A percentile compares a stretch with the other conserved stretches of the same genome.
phyloP scores from a whole-genome alignment of 2,888 invertebrate species.

The Noctua fimbriata region DNA sequence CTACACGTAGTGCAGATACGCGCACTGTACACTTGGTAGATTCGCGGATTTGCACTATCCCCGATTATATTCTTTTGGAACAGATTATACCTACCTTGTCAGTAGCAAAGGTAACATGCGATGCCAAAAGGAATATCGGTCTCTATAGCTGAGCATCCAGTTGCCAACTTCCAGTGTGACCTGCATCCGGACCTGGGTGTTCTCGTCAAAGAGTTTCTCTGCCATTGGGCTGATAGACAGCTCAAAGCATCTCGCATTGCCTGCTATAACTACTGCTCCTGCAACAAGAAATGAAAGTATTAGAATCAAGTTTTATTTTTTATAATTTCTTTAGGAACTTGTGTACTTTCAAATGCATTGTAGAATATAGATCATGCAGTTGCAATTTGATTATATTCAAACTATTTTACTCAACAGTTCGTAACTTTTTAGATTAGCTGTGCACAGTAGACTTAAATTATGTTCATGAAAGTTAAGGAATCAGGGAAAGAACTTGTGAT shows the following conservation, averaged over 20 bases:
- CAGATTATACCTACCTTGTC: slow-evolving; percentile 91
- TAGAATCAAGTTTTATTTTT: not conserved
- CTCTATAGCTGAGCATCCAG: slow-evolving; percentile 94
- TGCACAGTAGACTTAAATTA: not conserved
- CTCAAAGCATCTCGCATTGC: slow-evolving; percentile 93
- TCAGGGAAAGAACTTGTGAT: not conserved
- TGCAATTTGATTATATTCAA: not conserved
- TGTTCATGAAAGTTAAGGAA: not conserved
- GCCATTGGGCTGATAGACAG: slow-evolving; percentile 95
- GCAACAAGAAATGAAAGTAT: slow-evolving; percentile 26
- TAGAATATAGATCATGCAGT: not conserved
- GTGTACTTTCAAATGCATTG: not conserved
- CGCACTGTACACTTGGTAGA: no score
- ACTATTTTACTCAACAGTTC: not conserved
- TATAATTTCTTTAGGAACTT: not conserved
- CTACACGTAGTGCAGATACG: no score
- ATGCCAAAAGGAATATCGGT: slow-evolving; percentile 97
- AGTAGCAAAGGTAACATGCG: slow-evolving; percentile 95
- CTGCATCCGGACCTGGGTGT: slow-evolving; percentile 93
- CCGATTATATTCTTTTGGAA: not conserved
- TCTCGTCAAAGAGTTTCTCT: slow-evolving; percentile 96
- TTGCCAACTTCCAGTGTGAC: slow-evolving; percentile 94
- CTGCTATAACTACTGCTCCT: slow-evolving; percentile 92
- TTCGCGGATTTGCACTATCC: no score
- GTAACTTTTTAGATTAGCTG: not conserved